phyloP scores from a whole-genome alignment of 2,113 vertebrate genomes.

The Phylloscopus trochilus region DNA sequence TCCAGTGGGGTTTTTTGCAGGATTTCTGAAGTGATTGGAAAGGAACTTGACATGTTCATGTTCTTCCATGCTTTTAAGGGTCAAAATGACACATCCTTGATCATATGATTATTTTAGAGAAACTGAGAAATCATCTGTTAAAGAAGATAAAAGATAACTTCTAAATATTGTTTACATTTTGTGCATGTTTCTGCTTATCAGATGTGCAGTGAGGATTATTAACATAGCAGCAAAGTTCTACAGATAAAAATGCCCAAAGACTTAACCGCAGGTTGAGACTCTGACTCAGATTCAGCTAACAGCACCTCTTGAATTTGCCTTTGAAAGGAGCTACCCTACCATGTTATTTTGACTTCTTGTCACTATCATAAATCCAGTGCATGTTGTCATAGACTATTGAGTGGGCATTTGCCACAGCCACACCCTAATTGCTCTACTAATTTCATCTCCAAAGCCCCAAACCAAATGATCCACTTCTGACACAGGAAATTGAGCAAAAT shows the following conservation, averaged over 20 bases:
- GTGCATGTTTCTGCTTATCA: neutral
- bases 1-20: neutral
- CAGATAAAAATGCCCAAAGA: neutral
- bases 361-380: constrained; percentile 1
- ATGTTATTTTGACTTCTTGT: constrained; percentile 9
- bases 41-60: neutral
- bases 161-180: neutral
- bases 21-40: constrained; percentile 7
- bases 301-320: constrained; percentile 19
- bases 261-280: neutral
- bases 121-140: neutral
- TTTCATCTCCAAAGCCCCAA: constrained; percentile 4
- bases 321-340: constrained; percentile 36
- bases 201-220: neutral
- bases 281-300: constrained; percentile 18
- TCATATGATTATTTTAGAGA: neutral
- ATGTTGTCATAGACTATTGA: neutral
- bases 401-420: neutral
- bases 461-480: neutral
- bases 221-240: neutral
- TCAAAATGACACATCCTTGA: constrained; percentile 9
- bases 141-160: constrained; percentile 7
- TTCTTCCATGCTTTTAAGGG: constrained; percentile 2
- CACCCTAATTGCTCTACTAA: constrained; percentile 9
- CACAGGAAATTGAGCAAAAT: neutral